Conservation (phyloP, 2,888 invertebrate genomes). For the Andrena trimmerana region DNA sequence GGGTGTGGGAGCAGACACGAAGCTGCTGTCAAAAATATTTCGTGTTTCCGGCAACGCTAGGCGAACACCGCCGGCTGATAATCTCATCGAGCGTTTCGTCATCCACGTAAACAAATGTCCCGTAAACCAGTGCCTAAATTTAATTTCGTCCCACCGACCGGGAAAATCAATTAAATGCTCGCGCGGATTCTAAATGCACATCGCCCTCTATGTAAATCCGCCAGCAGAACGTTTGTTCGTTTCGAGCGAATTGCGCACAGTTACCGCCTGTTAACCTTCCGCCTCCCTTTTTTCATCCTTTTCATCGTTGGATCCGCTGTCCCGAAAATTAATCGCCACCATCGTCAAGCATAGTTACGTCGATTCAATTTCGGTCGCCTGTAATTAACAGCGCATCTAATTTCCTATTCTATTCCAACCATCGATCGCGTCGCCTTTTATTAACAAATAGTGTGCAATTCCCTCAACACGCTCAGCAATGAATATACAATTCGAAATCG, state of each 20-base stretch:
- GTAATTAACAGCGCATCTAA: too few relatives aligned
- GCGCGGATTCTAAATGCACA: slow-evolving; percentile 63
- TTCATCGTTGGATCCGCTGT: background rate
- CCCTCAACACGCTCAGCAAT: background rate
- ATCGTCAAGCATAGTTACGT: background rate
- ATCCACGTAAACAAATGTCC: slow-evolving; percentile 66
- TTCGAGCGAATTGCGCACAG: slow-evolving; percentile 40
- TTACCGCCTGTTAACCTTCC: slow-evolving; percentile 35
- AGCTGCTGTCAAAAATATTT: slow-evolving; percentile 20
- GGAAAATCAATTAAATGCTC: slow-evolving; percentile 67
- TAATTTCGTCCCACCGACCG: slow-evolving; percentile 60
- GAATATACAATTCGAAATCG: slow-evolving; percentile 29
- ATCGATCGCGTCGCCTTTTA: too few relatives aligned
- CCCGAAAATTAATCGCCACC: slow-evolving; percentile 8
- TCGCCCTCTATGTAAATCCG: slow-evolving; percentile 57
- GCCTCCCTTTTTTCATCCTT: background rate
- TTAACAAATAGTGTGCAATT: background rate
- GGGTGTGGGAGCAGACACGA: background rate
- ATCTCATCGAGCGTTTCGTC: slow-evolving; percentile 60
- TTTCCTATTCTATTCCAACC: too few relatives aligned
- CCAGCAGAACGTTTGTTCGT: slow-evolving; percentile 53
- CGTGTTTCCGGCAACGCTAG: slow-evolving; percentile 25
- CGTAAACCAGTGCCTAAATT: slow-evolving; percentile 68
- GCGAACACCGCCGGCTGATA: slow-evolving; percentile 52
- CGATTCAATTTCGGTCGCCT: too few relatives aligned